A percentile compares a stretch with the other conserved stretches of the same genome.
phyloP scores from a whole-genome alignment of 2,888 invertebrate genomes.

The Chironomus tentans region DNA sequence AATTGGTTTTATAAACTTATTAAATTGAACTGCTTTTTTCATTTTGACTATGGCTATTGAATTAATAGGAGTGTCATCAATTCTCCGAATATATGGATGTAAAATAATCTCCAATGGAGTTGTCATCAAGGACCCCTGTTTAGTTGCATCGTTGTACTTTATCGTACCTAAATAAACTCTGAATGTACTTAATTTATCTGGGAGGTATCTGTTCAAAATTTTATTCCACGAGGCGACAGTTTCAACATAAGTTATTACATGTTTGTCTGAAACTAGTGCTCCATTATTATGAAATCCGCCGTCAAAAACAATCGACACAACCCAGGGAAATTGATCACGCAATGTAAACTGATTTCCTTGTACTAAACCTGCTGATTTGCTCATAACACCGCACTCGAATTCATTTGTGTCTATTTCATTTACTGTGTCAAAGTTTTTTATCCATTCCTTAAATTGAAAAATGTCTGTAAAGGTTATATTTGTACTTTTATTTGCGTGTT shows the following conservation, averaged over 20 bases:
- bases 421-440: no score
- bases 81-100: background rate
- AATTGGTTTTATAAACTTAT: slow-evolving; percentile 44
- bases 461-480: no score
- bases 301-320: background rate
- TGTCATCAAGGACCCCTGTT: background rate
- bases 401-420: no score
- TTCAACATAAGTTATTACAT: background rate
- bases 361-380: background rate
- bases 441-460: no score
- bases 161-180: background rate
- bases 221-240: background rate
- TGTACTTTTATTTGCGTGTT: no score
- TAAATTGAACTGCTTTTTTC: slow-evolving; percentile 41
- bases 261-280: background rate
- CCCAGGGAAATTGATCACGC: background rate
- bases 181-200: background rate
- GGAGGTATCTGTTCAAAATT: background rate
- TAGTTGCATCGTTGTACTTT: background rate
- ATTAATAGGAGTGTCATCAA: slow-evolving; percentile 35
- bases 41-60: slow-evolving; percentile 46
- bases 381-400: background rate
- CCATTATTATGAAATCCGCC: background rate
- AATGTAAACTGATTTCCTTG: background rate
- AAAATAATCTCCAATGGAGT: background rate